Evolutionary conservation across 2,888 invertebrate genomes (phyloP).

Genomic region (Drosophila sordidapex): DNA sequence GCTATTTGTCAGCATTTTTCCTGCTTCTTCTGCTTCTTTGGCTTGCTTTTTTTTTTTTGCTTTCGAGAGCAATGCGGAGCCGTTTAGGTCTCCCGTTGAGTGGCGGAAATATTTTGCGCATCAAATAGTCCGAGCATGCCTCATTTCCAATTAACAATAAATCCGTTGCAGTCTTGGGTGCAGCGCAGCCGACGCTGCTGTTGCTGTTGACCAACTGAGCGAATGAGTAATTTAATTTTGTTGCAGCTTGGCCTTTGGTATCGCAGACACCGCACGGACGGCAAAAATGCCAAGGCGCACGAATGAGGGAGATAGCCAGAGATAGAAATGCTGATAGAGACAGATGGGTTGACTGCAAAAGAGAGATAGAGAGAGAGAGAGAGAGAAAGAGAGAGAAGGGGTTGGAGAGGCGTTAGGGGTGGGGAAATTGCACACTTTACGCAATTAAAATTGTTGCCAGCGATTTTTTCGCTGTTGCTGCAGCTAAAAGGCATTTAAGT

Average conservation of each 20-base stretch:
- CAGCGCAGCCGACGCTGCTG: conserved; percentile 25
- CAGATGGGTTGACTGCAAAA: not conserved
- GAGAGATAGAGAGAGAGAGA: conserved; percentile 2
- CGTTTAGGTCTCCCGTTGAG: conserved; percentile 59
- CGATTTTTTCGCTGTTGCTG: conserved; percentile 65
- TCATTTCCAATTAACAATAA: conserved; percentile 79
- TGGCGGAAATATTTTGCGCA: conserved; percentile 76
- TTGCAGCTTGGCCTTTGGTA: conserved; percentile 73
- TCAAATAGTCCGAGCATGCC: conserved; percentile 77
- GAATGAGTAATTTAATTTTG: conserved; percentile 80
- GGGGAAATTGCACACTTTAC: conserved; percentile 70
- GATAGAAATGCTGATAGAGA: conserved; percentile 12
- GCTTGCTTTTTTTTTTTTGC: conserved; percentile 8
- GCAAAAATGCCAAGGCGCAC: conserved; percentile 24
- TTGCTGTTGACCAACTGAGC: conserved; percentile 70
- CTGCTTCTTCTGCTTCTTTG: not conserved
- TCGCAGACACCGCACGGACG: conserved; percentile 57
- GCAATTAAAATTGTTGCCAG: conserved; percentile 79
- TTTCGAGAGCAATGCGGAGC: conserved; percentile 31
- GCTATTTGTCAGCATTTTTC: conserved; percentile 74
- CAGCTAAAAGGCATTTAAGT: conserved; percentile 71
- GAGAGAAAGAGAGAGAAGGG: not conserved
- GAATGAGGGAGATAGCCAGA: conserved; percentile 22
- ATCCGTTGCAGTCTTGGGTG: conserved; percentile 72
- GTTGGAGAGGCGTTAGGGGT: conserved; percentile 1